Evolutionary conservation across 2,113 vertebrate genomes (phyloP).

Genomic region (Erythrolamprus reginae): DNA sequence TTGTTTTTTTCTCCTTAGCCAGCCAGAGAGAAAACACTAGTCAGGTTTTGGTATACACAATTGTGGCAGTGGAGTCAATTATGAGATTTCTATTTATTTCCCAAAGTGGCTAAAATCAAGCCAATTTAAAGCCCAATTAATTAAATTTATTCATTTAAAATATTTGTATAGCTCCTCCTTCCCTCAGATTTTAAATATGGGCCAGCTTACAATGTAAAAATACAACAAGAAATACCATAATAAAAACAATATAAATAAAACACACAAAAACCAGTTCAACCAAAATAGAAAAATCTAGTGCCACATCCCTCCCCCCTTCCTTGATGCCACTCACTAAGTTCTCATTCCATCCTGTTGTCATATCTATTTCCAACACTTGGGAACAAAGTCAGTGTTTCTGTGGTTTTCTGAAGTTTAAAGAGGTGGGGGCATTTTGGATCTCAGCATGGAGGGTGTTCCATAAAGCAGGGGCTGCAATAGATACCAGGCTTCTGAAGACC

Average conservation of each 20-base stretch:
- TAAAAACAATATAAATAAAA: not conserved
- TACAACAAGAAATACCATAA: not conserved
- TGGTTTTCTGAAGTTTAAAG: not conserved
- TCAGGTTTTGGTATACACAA: not conserved
- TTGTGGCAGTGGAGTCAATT: not conserved
- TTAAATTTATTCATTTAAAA: not conserved
- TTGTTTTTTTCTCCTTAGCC: not conserved
- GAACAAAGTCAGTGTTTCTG: not conserved
- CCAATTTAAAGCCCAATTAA: not conserved
- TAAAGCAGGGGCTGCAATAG: not conserved
- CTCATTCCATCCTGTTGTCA: not conserved
- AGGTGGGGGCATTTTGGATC: not conserved
- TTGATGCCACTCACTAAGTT: not conserved
- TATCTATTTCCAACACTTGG: not conserved
- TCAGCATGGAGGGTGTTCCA: not conserved
- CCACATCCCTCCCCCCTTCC: not conserved
- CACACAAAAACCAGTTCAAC: not conserved
- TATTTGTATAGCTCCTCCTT: not conserved
- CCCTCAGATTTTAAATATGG: not conserved
- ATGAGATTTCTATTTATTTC: not conserved
- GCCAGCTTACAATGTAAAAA: not conserved
- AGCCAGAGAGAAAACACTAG: not conserved
- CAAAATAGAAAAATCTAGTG: not conserved
- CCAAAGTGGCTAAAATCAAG: not conserved
- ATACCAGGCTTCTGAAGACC: not conserved